A percentile compares a stretch with the other conserved stretches of the same genome.
These are phyloP conservation scores for Ellobium chinense DNA, from an alignment of 2,888 invertebrate species.

Conservation along the genomic window DNA sequence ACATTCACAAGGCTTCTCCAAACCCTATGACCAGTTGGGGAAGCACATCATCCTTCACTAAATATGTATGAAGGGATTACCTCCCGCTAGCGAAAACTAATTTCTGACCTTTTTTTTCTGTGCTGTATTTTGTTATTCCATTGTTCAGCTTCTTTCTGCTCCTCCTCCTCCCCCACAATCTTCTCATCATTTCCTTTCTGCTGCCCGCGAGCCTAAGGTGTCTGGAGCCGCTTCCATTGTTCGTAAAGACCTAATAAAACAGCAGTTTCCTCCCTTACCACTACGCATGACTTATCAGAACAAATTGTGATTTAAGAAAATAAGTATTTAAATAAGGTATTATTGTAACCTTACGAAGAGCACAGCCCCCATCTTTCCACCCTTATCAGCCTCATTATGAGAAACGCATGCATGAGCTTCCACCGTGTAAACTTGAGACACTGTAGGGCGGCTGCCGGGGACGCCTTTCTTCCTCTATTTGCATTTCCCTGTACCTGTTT, in stretches of 20 bases:
- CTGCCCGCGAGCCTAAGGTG: too few relatives aligned
- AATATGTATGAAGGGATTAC: too few relatives aligned
- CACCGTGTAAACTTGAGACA: neutral
- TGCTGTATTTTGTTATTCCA: too few relatives aligned
- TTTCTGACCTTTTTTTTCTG: too few relatives aligned
- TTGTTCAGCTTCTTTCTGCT: too few relatives aligned
- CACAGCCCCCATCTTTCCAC: neutral
- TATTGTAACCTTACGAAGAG: neutral
- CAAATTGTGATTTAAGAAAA: neutral
- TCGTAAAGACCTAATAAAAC: neutral
- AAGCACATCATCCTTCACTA: too few relatives aligned
- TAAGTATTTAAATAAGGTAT: neutral
- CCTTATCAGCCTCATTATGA: neutral
- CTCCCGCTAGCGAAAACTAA: too few relatives aligned
- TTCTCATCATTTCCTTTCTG: too few relatives aligned
- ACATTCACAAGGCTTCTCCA: too few relatives aligned
- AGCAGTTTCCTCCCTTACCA: neutral
- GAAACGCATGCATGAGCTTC: neutral
- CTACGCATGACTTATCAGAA: neutral
- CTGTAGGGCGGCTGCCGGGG: neutral
- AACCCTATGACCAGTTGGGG: too few relatives aligned
- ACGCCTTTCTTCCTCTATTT: neutral
- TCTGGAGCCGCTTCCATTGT: neutral
- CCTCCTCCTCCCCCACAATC: too few relatives aligned
- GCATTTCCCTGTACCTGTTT: constrained; percentile 5